Conservation (phyloP, 2,113 vertebrate species). For the Murina feae region DNA sequence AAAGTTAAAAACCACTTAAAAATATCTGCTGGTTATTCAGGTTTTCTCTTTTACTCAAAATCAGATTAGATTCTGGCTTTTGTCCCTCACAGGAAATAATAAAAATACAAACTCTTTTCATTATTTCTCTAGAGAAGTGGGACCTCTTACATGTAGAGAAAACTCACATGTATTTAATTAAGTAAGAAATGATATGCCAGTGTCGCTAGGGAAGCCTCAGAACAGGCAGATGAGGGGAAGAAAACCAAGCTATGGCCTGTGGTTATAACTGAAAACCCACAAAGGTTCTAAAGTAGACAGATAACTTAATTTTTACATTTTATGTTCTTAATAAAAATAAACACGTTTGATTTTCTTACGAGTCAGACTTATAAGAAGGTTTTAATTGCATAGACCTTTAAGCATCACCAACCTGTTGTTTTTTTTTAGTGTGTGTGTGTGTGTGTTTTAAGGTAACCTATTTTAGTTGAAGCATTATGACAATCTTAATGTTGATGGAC, state of each 20-base stretch:
- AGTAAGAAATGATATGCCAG: neutral
- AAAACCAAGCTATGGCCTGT: neutral
- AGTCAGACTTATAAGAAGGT: neutral
- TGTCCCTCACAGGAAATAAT: neutral
- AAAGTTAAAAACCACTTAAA: neutral
- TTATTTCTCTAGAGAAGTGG: neutral
- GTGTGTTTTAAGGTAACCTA: neutral
- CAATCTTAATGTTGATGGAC: neutral
- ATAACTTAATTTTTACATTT: neutral
- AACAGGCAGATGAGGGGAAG: neutral
- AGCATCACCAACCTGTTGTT: neutral
- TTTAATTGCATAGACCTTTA: conserved; percentile 12
- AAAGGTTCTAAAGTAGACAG: neutral
- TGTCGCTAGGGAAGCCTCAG: neutral
- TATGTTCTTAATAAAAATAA: neutral
- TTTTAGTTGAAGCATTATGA: conserved; percentile 1
- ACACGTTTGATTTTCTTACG: neutral
- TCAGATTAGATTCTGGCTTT: neutral
- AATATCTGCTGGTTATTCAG: neutral
- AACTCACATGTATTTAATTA: neutral
- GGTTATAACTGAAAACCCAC: neutral
- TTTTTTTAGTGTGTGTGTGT: neutral
- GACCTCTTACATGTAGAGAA: neutral
- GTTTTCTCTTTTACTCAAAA: neutral
- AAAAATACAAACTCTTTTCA: neutral